Conservation (phyloP, 2,888 invertebrate species). For the Falcaria lacertinaria region DNA sequence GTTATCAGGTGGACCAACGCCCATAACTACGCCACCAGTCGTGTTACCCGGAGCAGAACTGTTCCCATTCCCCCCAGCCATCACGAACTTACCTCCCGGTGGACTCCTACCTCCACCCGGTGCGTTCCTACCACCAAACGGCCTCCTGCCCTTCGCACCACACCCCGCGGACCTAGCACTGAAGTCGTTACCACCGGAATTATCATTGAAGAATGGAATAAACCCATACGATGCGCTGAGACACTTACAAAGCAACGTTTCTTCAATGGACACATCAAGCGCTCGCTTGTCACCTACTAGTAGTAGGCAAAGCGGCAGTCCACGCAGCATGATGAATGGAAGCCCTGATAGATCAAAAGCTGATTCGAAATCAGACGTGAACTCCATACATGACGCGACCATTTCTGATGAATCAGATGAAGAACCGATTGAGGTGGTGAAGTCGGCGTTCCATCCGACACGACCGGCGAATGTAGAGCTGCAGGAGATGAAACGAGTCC, state of each 20-base stretch:
- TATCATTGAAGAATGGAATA: constrained; percentile 76
- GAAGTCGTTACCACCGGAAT: constrained; percentile 67
- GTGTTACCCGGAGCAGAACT: constrained; percentile 63
- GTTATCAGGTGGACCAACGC: constrained; percentile 65
- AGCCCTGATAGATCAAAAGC: constrained; percentile 74
- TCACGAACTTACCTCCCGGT: constrained; percentile 65
- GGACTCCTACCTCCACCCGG: constrained; percentile 79
- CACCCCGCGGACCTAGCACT: constrained; percentile 75
- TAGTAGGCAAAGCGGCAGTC: constrained; percentile 77
- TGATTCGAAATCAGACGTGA: constrained; percentile 81
- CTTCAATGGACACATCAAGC: constrained; percentile 69
- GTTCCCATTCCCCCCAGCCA: constrained; percentile 66
- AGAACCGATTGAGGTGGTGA: constrained; percentile 87
- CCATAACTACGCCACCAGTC: constrained; percentile 58
- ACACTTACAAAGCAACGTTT: constrained; percentile 66
- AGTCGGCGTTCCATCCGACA: constrained; percentile 86
- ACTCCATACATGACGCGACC: constrained; percentile 82
- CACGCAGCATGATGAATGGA: constrained; percentile 61
- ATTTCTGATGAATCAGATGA: constrained; percentile 84
- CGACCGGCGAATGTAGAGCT: constrained; percentile 79
- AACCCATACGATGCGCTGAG: constrained; percentile 79
- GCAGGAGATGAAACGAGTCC: constrained; percentile 74
- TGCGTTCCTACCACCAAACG: constrained; percentile 76
- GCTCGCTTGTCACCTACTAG: constrained; percentile 77
- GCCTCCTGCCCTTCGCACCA: constrained; percentile 74